Evolutionary conservation across 2,113 vertebrate species (phyloP).

Genomic region (Spilogale gracilis): DNA sequence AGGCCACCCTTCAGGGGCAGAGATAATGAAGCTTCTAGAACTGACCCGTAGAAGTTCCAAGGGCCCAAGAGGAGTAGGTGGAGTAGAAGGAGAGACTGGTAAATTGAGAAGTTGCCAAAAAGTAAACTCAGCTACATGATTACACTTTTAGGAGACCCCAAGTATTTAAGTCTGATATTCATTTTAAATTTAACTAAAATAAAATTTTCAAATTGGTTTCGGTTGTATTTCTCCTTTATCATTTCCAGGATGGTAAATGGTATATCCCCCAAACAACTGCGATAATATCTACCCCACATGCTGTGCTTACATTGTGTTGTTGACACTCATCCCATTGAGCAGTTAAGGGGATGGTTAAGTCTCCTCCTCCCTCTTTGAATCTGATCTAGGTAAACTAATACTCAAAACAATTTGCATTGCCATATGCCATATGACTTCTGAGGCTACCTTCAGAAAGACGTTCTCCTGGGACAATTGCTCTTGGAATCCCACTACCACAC

Average conservation of each 20-base stretch:
- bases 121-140: background rate
- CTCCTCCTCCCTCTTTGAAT: background rate
- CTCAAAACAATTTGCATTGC: background rate
- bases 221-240: background rate
- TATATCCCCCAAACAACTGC: background rate
- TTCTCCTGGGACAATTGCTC: background rate
- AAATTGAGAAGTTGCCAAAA: background rate
- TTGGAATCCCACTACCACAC: background rate
- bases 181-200: conserved; percentile 38
- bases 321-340: background rate
- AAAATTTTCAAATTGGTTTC: background rate
- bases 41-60: background rate
- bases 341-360: background rate
- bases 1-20: background rate
- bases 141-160: background rate
- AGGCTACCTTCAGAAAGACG: background rate
- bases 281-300: background rate
- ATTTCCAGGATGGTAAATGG: background rate
- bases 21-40: background rate
- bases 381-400: background rate
- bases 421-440: background rate
- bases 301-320: background rate
- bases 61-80: background rate
- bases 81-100: background rate
- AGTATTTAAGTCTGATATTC: background rate